Evolutionary conservation across 2,797 vertebrate species (phyloP), one percentile per base, ranked within the genome.

Genomic region (Podarcis lilfordi): DNA sequence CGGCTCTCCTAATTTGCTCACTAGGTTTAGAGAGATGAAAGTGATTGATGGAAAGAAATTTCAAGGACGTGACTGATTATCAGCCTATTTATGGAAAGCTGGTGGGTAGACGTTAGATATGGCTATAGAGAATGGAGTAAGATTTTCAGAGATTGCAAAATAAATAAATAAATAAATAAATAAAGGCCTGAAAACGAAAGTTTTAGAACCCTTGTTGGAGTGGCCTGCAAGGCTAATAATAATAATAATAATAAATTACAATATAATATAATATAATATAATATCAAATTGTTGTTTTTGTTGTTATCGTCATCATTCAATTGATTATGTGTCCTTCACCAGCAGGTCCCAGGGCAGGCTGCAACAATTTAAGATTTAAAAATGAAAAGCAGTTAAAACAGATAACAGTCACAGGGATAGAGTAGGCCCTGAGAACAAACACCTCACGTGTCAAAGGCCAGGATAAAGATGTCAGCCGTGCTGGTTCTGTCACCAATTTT

Each of bases 21-120:
- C 80, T 92, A 84, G 80, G 95, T 92, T 95, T 93, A 93, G 66
- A 92, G 88, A 74, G 32, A 69, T 40, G 89, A 92, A 89, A 55
- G 40, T 86, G 87, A 91, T 92, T 88, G 85, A 78, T 89, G 89
- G 91, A 94, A 94, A 95, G 89, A 95, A 94, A 94, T 91, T 88
- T 76, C 82, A 75, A 75, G 89, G 85, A 75, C 88, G 86, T 89
- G 89, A 94, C 87, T 88, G 90, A 25, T 27, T 90, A 93, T 91
- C 90, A 17, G 8, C 32, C 11, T 80, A 83, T 87, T 92, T 94
- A 93, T 93, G 84, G 75, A 92, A 89, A 94, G 89, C 40, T 88
- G 92, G 92, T 92, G 91, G 92, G 92, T 89, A 88, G 92, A 90
- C 75, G 37, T 76, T 23, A 64, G 50, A 74, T 86, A 88, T 71